phyloP scores from a whole-genome alignment of 2,113 vertebrate genomes.

The Perca schrenkii region DNA sequence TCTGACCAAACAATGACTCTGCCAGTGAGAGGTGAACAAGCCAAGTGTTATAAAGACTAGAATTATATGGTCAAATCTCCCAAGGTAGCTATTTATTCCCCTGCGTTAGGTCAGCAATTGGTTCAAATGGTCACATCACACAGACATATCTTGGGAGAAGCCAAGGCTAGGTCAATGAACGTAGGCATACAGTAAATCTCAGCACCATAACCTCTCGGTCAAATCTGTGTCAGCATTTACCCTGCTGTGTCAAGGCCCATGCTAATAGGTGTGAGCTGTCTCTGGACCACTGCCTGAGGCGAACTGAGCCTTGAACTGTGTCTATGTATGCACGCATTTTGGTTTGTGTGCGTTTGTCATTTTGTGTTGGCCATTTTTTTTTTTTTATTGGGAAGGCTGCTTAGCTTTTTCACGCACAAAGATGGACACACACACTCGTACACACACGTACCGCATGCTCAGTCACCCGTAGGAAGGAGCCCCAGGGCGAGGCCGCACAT shows the following conservation, averaged over 20 bases:
- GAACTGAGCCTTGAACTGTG: slow-evolving; percentile 58
- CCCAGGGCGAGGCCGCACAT: slow-evolving; percentile 80
- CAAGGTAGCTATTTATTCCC: slow-evolving; percentile 59
- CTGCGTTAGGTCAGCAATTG: slow-evolving; percentile 70
- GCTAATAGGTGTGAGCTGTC: slow-evolving; percentile 64
- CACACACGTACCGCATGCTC: slow-evolving; percentile 72
- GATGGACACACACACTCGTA: slow-evolving; percentile 17
- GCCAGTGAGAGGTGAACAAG: slow-evolving; percentile 60
- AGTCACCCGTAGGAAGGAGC: slow-evolving; percentile 83
- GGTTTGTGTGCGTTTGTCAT: slow-evolving; percentile 53
- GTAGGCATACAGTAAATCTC: slow-evolving; percentile 72
- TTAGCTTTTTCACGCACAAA: slow-evolving; percentile 50
- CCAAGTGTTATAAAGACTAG: slow-evolving; percentile 63
- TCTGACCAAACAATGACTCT: slow-evolving; percentile 63
- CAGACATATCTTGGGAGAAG: slow-evolving; percentile 55
- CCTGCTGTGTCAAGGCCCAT: slow-evolving; percentile 65
- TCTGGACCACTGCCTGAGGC: slow-evolving; percentile 48
- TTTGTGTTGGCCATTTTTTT: slow-evolving; percentile 44
- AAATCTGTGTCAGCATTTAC: slow-evolving; percentile 78
- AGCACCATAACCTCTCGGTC: slow-evolving; percentile 67
- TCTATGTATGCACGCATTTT: not conserved
- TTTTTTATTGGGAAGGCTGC: slow-evolving; percentile 44
- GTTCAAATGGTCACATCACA: slow-evolving; percentile 67
- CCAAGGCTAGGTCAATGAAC: slow-evolving; percentile 72
- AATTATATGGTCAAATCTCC: slow-evolving; percentile 65